Conservation (phyloP, 2,888 invertebrate genomes). For the Leucania comma region DNA sequence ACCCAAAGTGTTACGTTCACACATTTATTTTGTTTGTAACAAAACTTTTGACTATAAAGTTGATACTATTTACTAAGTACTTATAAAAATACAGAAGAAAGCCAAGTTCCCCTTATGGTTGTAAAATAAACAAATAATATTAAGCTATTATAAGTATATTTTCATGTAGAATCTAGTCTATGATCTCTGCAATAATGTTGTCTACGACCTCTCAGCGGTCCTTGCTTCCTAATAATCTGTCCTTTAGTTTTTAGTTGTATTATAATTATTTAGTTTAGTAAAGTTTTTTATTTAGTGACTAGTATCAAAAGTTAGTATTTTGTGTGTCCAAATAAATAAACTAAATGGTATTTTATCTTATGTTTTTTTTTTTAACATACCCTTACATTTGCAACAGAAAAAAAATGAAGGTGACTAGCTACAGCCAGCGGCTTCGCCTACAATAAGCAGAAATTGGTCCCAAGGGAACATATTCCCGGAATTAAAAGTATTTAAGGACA, state of each 20-base stretch:
- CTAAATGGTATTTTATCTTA: slow-evolving; percentile 31
- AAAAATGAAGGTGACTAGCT: background rate
- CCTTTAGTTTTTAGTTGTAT: slow-evolving; percentile 70
- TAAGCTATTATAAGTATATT: slow-evolving; percentile 39
- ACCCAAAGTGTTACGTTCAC: too few relatives aligned
- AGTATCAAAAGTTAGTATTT: slow-evolving; percentile 54
- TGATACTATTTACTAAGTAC: background rate
- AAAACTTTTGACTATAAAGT: background rate
- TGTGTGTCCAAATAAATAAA: slow-evolving; percentile 63
- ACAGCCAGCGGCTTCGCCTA: background rate
- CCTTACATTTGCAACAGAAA: background rate
- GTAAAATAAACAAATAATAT: slow-evolving; percentile 29
- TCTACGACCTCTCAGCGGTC: slow-evolving; percentile 61
- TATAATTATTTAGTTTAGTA: slow-evolving; percentile 45
- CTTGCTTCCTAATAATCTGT: slow-evolving; percentile 82
- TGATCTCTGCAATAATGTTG: slow-evolving; percentile 87
- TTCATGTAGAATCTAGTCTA: slow-evolving; percentile 87
- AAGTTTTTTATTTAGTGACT: slow-evolving; percentile 62
- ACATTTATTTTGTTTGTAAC: background rate
- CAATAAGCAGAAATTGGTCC: too few relatives aligned
- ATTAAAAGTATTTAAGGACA: too few relatives aligned
- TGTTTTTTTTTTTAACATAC: slow-evolving; percentile 1
- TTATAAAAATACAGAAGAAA: background rate
- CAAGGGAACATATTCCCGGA: too few relatives aligned
- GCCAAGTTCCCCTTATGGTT: background rate